These are phyloP conservation scores for Calyptomena viridis DNA, from an alignment of 2,113 vertebrate genomes.

Conservation along the genomic window DNA sequence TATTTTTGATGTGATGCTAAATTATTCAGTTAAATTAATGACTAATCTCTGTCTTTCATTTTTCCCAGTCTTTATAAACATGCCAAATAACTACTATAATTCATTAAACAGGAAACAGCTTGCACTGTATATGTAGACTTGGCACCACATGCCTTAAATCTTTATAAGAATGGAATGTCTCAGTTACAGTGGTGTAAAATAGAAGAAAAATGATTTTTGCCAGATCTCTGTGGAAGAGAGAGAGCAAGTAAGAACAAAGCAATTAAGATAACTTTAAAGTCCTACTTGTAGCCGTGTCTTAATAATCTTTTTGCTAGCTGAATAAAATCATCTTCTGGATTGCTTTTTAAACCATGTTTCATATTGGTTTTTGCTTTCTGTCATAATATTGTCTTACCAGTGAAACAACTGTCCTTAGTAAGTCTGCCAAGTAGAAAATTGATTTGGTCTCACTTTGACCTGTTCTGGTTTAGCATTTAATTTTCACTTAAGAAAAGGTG, in stretches of 20 bases:
- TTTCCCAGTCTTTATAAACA: not conserved
- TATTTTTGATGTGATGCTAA: not conserved
- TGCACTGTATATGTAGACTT: not conserved
- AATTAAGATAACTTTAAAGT: not conserved
- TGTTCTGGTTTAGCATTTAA: not conserved
- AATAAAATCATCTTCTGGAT: not conserved
- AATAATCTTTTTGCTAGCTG: not conserved
- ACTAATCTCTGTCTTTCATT: not conserved
- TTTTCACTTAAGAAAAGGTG: not conserved
- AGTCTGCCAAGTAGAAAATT: not conserved
- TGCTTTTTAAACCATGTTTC: not conserved
- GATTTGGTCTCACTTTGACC: not conserved
- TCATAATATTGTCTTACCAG: not conserved
- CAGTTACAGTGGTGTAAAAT: not conserved
- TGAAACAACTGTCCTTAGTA: not conserved
- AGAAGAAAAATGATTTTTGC: not conserved
- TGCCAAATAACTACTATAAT: not conserved
- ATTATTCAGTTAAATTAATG: not conserved
- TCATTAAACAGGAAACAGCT: not conserved
- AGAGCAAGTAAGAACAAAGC: not conserved
- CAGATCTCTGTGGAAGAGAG: not conserved
- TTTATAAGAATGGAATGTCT: not conserved
- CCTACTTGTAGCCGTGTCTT: not conserved
- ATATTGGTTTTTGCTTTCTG: not conserved
- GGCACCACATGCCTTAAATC: not conserved